phyloP scores from a whole-genome alignment of 2,888 invertebrate genomes.

The Reticulitermes lucifugus region DNA sequence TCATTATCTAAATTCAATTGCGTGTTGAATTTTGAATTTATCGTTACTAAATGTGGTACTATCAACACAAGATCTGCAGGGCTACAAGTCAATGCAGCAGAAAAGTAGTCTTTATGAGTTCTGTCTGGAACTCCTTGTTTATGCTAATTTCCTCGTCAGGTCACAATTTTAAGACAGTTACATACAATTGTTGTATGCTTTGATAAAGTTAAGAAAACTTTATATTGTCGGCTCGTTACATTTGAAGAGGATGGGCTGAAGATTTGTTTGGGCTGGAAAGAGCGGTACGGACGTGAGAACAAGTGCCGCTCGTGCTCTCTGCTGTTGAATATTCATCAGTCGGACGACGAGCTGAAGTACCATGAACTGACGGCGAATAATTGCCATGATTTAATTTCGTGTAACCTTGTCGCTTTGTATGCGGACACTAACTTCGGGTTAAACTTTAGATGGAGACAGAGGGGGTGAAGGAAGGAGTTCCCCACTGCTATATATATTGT shows the following conservation, averaged over 20 bases:
- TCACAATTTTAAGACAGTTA: too few relatives aligned
- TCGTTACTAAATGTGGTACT: too few relatives aligned
- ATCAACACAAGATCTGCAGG: too few relatives aligned
- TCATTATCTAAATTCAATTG: too few relatives aligned
- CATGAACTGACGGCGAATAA: slow-evolving; percentile 36
- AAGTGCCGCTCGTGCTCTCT: neutral
- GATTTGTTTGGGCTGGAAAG: neutral
- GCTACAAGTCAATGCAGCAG: too few relatives aligned
- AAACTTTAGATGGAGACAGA: neutral
- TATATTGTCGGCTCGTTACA: slow-evolving; percentile 7
- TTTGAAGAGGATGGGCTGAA: slow-evolving; percentile 1
- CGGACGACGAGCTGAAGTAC: slow-evolving; percentile 6
- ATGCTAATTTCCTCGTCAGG: too few relatives aligned
- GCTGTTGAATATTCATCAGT: slow-evolving; percentile 13
- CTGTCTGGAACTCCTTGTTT: too few relatives aligned
- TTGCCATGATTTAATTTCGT: slow-evolving; percentile 47
- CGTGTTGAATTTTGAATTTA: too few relatives aligned
- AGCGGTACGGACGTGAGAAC: neutral
- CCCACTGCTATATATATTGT: neutral
- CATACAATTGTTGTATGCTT: neutral
- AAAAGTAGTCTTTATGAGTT: too few relatives aligned
- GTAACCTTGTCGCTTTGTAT: slow-evolving; percentile 41
- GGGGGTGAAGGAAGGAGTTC: neutral
- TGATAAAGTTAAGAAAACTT: neutral
- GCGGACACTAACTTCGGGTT: slow-evolving; percentile 7